phyloP scores from a whole-genome alignment of 2,113 vertebrate genomes.

The Perognathus longimembris region DNA sequence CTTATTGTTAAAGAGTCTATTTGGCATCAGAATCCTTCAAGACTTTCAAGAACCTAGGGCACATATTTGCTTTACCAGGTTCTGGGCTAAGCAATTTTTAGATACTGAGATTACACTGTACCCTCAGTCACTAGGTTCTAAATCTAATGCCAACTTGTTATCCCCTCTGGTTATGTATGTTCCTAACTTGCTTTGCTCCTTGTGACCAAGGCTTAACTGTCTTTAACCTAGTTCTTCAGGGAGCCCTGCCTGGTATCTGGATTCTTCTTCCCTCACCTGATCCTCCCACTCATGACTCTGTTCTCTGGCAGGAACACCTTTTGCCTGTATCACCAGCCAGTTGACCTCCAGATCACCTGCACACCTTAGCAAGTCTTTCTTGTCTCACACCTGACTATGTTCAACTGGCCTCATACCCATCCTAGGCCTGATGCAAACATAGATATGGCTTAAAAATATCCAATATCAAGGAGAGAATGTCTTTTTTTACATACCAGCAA shows the following conservation, averaged over 20 bases:
- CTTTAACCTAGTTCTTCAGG: background rate
- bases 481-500: background rate
- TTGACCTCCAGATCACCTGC: background rate
- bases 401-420: background rate
- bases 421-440: background rate
- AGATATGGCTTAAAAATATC: slow-evolving; percentile 32
- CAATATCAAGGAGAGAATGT: slow-evolving; percentile 5
- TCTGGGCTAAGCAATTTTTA: background rate
- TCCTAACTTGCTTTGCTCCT: background rate
- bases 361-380: slow-evolving; percentile 14
- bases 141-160: background rate
- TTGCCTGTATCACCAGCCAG: background rate
- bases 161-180: background rate
- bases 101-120: background rate
- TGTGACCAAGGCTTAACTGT: background rate
- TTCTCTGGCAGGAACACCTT: background rate
- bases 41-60: background rate
- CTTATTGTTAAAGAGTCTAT: background rate
- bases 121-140: background rate
- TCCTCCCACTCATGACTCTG: background rate
- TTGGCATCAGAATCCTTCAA: slow-evolving; percentile 22
- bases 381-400: background rate
- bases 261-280: background rate
- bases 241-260: background rate
- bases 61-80: background rate